Evolutionary conservation across 2,113 vertebrate species (phyloP).

Genomic region (Trematocara unimaculatum): DNA sequence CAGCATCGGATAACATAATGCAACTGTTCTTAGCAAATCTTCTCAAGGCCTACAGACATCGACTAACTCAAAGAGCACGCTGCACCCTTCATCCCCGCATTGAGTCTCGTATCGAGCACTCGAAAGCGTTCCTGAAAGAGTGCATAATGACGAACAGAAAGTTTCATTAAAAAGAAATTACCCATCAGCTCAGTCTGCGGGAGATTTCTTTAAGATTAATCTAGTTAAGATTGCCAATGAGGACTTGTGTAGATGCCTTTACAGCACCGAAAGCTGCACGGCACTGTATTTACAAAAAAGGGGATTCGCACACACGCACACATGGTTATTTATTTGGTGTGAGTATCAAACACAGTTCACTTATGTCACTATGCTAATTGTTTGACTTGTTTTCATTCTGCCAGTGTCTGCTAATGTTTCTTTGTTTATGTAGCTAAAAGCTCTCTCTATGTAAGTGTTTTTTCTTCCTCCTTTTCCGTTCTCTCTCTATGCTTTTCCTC

Average conservation of each 20-base stretch:
- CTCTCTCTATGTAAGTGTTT: slow-evolving; percentile 2
- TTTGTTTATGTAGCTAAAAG: slow-evolving; percentile 13
- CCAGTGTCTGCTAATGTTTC: slow-evolving; percentile 39
- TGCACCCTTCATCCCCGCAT: background rate
- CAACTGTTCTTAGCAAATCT: slow-evolving; percentile 3
- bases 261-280: slow-evolving; percentile 29
- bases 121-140: slow-evolving; percentile 22
- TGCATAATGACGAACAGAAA: slow-evolving; percentile 2
- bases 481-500: background rate
- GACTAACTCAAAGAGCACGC: slow-evolving; percentile 12
- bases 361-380: slow-evolving; percentile 46
- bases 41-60: slow-evolving; percentile 1
- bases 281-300: background rate
- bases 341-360: slow-evolving; percentile 13
- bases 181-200: slow-evolving; percentile 22
- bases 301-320: background rate
- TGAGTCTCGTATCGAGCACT: slow-evolving; percentile 5
- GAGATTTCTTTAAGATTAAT: slow-evolving; percentile 42
- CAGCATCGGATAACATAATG: slow-evolving; percentile 8
- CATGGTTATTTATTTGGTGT: slow-evolving; percentile 29
- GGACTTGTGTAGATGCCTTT: background rate
- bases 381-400: slow-evolving; percentile 47
- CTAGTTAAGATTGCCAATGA: slow-evolving; percentile 2
- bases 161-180: slow-evolving; percentile 56
- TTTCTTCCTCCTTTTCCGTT: background rate